Conservation (phyloP, 2,113 vertebrate genomes). For the Aldabrachelys gigantea region DNA sequence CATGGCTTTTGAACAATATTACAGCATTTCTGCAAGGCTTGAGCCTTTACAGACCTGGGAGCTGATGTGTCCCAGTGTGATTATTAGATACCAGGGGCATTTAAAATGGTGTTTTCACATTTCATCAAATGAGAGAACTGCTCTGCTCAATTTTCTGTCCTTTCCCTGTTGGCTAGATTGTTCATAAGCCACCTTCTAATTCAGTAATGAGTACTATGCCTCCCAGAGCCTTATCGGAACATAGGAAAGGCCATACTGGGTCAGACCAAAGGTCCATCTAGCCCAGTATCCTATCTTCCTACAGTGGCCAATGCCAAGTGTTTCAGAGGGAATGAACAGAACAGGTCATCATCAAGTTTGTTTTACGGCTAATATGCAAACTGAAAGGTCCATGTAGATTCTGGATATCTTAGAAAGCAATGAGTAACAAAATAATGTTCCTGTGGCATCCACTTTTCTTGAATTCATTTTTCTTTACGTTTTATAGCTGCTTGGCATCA, state of each 20-base stretch:
- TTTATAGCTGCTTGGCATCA: neutral
- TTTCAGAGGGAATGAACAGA: too few relatives aligned
- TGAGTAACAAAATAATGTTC: neutral
- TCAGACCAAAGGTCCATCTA: too few relatives aligned
- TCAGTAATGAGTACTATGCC: neutral
- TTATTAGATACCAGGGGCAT: neutral
- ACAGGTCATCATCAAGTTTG: neutral
- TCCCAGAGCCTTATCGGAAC: conserved; percentile 5
- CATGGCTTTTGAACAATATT: neutral
- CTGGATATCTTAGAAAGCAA: neutral
- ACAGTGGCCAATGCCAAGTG: too few relatives aligned
- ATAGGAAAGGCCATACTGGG: neutral
- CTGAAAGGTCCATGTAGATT: neutral
- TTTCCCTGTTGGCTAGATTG: fast-evolving
- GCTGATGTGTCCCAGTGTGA: neutral
- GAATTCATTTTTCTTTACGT: neutral
- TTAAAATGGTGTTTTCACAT: neutral
- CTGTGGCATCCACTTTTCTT: neutral
- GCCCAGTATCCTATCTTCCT: too few relatives aligned
- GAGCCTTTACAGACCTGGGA: neutral
- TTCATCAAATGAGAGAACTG: neutral
- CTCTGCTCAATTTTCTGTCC: neutral
- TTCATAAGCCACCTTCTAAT: neutral
- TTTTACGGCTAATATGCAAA: neutral
- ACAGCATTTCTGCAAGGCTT: neutral